Conservation (phyloP, 2,888 invertebrate species). For the Strigamia maritima region DNA sequence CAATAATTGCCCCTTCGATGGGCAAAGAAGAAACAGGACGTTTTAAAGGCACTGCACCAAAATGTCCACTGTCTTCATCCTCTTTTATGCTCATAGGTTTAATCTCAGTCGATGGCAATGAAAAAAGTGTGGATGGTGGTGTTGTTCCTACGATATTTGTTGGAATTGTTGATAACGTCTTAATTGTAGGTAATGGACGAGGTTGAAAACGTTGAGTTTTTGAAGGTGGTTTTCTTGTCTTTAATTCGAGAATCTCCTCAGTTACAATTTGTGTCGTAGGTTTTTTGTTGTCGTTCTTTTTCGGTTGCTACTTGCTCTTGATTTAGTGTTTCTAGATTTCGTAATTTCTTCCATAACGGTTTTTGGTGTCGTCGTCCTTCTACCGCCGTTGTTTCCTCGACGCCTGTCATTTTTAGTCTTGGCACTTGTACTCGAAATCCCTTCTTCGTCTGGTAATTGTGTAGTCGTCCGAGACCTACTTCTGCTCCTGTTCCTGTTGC, state of each 20-base stretch:
- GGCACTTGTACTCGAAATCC: background rate
- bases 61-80: background rate
- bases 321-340: background rate
- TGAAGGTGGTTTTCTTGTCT: background rate
- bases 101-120: background rate
- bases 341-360: background rate
- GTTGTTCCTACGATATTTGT: background rate
- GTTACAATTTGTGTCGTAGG: background rate
- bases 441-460: slow-evolving; percentile 13
- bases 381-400: background rate
- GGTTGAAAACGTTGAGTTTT: slow-evolving; percentile 14
- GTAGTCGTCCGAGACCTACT: slow-evolving; percentile 23
- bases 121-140: background rate
- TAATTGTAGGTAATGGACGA: background rate
- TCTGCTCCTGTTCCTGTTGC: background rate
- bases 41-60: background rate
- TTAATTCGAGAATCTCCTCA: background rate
- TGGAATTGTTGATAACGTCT: background rate
- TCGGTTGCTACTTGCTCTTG: background rate
- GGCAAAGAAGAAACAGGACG: background rate
- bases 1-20: background rate
- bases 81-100: background rate
- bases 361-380: slow-evolving; percentile 9
- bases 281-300: background rate
- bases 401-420: background rate